phyloP scores from a whole-genome alignment of 2,113 vertebrate genomes.

The Neodon shergylaensis region DNA sequence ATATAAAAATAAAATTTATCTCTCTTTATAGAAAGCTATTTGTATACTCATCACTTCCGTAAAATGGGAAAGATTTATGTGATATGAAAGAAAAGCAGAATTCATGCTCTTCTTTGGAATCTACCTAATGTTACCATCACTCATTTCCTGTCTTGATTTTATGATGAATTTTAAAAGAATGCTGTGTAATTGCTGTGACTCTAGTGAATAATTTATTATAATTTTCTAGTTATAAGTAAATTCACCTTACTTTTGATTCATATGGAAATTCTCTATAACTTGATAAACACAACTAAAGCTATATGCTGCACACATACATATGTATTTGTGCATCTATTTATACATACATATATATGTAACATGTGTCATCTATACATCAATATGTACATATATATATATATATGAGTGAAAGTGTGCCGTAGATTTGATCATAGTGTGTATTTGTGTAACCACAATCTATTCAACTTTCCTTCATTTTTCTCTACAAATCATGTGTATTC shows the following conservation, averaged over 20 bases:
- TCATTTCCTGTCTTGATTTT: slow-evolving; percentile 35
- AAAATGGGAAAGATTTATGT: background rate
- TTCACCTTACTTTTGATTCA: slow-evolving; percentile 15
- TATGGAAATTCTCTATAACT: background rate
- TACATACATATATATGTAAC: background rate
- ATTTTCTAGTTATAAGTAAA: background rate
- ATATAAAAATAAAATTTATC: background rate
- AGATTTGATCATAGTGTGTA: background rate
- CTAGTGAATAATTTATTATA: background rate
- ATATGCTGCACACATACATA: background rate
- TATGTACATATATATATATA: too few species aligned
- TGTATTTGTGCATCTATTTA: background rate
- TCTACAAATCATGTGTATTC: background rate
- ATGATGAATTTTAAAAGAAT: background rate
- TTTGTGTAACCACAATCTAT: background rate
- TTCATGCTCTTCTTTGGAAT: background rate
- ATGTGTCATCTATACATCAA: background rate
- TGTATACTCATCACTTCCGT: background rate
- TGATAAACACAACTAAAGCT: background rate
- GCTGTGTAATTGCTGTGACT: background rate
- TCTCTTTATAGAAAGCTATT: background rate
- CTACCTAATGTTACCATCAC: background rate
- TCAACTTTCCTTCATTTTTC: background rate
- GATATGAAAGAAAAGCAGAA: background rate
- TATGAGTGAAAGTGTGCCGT: background rate